These are phyloP conservation scores for Ibidorhyncha struthersii DNA, from an alignment of 2,113 vertebrate species.

Conservation along the genomic window DNA sequence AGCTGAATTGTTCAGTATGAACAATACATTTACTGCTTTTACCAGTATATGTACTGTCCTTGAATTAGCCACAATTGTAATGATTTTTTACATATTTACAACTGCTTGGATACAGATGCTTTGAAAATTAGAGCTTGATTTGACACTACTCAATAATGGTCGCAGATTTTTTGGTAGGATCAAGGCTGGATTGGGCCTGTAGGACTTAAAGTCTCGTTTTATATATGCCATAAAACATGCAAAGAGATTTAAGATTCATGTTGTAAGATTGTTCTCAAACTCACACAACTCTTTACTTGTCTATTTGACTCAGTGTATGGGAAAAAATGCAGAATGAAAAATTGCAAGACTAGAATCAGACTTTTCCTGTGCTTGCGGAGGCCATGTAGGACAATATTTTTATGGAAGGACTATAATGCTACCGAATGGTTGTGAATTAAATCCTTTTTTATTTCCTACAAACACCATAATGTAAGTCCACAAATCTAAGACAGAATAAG, in stretches of 20 bases:
- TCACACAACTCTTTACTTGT: neutral
- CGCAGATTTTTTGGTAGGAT: neutral
- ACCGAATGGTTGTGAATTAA: neutral
- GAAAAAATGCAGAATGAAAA: neutral
- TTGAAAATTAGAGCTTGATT: neutral
- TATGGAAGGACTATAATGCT: neutral
- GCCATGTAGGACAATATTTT: neutral
- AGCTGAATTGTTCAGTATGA: neutral
- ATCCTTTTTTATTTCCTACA: neutral
- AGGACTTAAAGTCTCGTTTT: neutral
- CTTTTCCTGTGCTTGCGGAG: neutral
- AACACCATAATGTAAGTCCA: neutral
- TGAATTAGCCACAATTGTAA: neutral
- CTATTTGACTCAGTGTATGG: neutral
- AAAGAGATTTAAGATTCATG: neutral
- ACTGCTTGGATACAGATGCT: neutral
- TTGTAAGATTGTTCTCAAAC: neutral
- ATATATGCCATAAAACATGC: rapidly evolving
- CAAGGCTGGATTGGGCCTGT: neutral
- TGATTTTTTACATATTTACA: neutral
- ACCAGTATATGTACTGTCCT: neutral
- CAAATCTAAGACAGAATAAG: neutral
- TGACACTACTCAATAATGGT: neutral
- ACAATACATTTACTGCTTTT: neutral
- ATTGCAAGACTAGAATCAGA: neutral